A percentile compares a stretch with the other conserved stretches of the same genome.
Evolutionary conservation across 2,797 vertebrate genomes (phyloP).

Genomic region (Lutjanus campechanus): DNA sequence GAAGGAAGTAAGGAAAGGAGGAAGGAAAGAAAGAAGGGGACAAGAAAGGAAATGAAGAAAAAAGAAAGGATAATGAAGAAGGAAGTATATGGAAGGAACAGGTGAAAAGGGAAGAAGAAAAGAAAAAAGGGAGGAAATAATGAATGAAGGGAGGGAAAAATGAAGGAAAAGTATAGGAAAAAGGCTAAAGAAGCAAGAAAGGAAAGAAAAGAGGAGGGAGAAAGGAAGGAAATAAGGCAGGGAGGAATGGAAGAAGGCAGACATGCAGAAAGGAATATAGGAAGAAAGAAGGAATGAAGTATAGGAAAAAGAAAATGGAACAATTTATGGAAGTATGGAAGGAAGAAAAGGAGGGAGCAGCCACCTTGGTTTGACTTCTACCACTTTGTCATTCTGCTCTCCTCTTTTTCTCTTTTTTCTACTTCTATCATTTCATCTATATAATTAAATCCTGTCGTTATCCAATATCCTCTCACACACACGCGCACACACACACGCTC

Average conservation of each 20-base stretch:
- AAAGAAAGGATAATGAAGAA: background rate
- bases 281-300: background rate
- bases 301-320: background rate
- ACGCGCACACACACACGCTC: background rate
- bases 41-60: background rate
- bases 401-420: constrained; percentile 6
- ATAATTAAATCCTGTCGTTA: constrained; percentile 63
- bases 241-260: background rate
- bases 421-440: constrained; percentile 52
- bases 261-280: background rate
- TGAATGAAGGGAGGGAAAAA: background rate
- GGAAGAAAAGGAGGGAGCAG: background rate
- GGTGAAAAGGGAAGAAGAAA: background rate
- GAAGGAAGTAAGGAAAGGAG: background rate
- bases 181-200: background rate
- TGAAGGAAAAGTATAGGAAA: background rate
- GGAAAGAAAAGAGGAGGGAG: too few species aligned
- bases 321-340: too few species aligned
- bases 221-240: background rate
- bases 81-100: background rate
- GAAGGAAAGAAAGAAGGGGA: background rate
- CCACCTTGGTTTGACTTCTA: constrained; percentile 65
- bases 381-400: constrained; percentile 16
- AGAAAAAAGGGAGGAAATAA: background rate
- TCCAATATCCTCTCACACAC: constrained; percentile 14